Base-by-base conservation (phyloP, 2,888 invertebrate genomes). In the Syrista parreyssii region DNA sequence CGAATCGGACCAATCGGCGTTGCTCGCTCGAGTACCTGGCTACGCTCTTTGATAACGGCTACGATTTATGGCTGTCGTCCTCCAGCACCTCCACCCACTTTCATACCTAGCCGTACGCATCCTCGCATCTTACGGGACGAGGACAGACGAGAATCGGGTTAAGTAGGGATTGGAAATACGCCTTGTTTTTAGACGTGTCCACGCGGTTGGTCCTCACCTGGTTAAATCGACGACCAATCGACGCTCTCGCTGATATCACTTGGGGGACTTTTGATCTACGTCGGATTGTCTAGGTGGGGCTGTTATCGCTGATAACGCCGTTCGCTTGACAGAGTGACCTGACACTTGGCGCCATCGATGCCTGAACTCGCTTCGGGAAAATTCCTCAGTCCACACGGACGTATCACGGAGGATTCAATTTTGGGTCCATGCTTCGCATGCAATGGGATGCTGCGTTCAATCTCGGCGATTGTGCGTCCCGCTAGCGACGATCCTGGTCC, bases 201-300 rank as follows among this genome's bases (percentile, higher is more conserved):
- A 74, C 74, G 77, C 34, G 75, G 73, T 78, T 78, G 75, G 78
- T 73, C 78, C 68, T 68, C 9, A 32, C 40, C 15, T 9, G 12
- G 11, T n/a, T 15, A 73, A 73, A 78, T 78, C 78, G 75, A 34
- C 9, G 73, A 32, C 78, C 78, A 78, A 78, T 75, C 73, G 68
- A 35, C 55, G 35, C 23, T 12, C n/a, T 55, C 55, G 9, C 6
- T 23, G 55, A 55, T 55, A 55, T 55, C 9, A 55, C 55, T 55
- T 23, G 6, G 55, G 23, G 9, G 23, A 55, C 2, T 55, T 40
- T 55, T 55, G 9, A 55, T 55, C 23, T 55, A 23, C 55, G 55
- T 55, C 55, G 23, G 55, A 55, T 55, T 23, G 9, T 9, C 55
- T 1, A 23, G 55, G 55, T 55, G 55, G 55, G 55, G 23, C 12